These are phyloP conservation scores for Serilophus lunatus DNA, from an alignment of 2,113 vertebrate genomes.

Conservation along the genomic window DNA sequence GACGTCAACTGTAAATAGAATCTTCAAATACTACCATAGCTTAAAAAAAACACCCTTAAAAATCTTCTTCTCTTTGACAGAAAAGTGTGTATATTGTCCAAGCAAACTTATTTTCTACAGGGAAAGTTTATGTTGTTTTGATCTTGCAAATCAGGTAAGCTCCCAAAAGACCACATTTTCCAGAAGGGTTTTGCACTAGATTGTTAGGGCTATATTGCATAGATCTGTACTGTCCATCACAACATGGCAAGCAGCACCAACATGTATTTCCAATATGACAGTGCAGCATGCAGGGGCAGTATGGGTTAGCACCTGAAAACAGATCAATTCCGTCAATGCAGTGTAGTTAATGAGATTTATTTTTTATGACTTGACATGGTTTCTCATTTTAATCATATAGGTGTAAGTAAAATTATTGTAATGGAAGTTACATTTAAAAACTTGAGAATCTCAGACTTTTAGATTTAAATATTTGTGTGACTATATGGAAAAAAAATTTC, in stretches of 20 bases:
- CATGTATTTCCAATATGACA: neutral
- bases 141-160: neutral
- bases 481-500: neutral
- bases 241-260: neutral
- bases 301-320: neutral
- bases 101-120: neutral
- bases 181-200: neutral
- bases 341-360: neutral
- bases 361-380: neutral
- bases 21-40: conserved; percentile 41
- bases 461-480: neutral
- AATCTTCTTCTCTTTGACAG: neutral
- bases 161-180: neutral
- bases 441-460: neutral
- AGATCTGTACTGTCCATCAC: neutral
- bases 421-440: neutral
- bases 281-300: neutral
- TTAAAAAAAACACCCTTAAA: neutral
- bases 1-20: conserved; percentile 44
- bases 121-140: neutral
- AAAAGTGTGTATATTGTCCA: neutral
- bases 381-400: neutral
- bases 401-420: neutral
- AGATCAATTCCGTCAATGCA: neutral
- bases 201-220: too few relatives aligned